Evolutionary conservation across 2,797 vertebrate species (phyloP), one percentile per base, ranked within the genome.

Genomic region (Craterocephalus amniculus): DNA sequence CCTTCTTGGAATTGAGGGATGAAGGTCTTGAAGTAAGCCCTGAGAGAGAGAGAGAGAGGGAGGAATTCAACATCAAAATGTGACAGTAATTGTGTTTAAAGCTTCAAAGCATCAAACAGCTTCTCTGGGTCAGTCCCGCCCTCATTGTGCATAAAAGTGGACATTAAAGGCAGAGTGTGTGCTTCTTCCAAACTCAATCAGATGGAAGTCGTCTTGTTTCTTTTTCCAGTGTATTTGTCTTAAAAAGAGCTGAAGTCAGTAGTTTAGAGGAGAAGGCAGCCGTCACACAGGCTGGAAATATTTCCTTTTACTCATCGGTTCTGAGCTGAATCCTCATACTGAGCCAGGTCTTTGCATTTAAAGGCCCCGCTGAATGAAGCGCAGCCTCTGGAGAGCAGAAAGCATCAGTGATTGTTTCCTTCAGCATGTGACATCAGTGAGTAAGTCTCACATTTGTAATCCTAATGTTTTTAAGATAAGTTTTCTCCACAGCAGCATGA

Each of bases 1-100:
- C 96, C 97, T 92, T 99, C 97, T 89, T 99, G 98, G 95, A 99
- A 99, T 93, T 98, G 97, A 84, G 97, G 97, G 81, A 99, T 96
- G 85, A 98, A 99, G 63, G 94, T 97, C 95, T 96, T 98, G 95
- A 99, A 99, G 93, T 98, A 96, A 0, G 95, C 94, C 93, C 97
- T 99, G 71, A 76, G 78, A 31, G 12, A 58, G 48, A 67, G 76
- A 27, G 34, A 31, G 10, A 57, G 48, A 24, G 35, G 13, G 43
- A 35, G 20, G 69, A 74, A 76, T 49, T 67, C 72, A 79, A 81
- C 48, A 74, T 64, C 45, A 81, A 80, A 83, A 79, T 81, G 38
- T 72, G 65, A 83, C 75, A 78, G 68, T 67, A 73, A 87, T 76
- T 79, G 59, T 64, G 59, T 74, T 79, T 79, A 56, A 32, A 29